Evolutionary conservation across 2,113 vertebrate species (phyloP).

Genomic region (Odocoileus hemionus): DNA sequence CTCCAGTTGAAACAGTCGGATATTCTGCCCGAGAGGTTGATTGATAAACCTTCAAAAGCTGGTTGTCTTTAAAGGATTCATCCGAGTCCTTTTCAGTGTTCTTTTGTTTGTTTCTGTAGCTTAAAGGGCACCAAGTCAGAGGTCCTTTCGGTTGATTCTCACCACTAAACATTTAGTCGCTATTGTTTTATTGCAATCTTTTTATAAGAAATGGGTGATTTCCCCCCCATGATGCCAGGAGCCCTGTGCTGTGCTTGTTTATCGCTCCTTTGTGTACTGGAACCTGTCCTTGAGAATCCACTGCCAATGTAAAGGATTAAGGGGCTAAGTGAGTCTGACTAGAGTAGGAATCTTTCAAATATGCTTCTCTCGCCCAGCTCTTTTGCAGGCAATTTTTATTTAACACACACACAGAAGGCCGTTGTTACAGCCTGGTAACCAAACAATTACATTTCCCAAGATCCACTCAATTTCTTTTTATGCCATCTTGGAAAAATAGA

Average conservation of each 20-base stretch:
- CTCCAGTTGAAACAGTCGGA: neutral
- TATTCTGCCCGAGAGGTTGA: neutral
- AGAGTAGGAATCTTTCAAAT: conserved; percentile 78
- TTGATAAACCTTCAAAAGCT: conserved; percentile 55
- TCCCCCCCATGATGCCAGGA: conserved; percentile 66
- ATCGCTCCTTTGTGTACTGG: conserved; percentile 75
- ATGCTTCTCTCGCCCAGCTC: conserved; percentile 63
- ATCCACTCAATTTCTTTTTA: conserved; percentile 53
- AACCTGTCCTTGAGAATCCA: conserved; percentile 74
- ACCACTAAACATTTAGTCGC: conserved; percentile 58
- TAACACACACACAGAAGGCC: conserved; percentile 1
- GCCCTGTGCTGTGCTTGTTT: conserved; percentile 77
- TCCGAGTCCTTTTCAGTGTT: neutral
- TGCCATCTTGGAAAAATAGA: conserved; percentile 24
- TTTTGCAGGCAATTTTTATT: conserved; percentile 79
- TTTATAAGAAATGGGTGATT: conserved; percentile 74
- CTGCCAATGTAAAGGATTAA: conserved; percentile 83
- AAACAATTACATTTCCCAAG: conserved; percentile 67
- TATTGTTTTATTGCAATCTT: conserved; percentile 78
- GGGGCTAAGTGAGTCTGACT: conserved; percentile 80
- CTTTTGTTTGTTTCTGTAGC: conserved; percentile 14
- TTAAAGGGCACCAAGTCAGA: conserved; percentile 52
- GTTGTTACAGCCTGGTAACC: conserved; percentile 41
- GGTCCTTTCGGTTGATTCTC: conserved; percentile 67
- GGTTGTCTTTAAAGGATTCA: conserved; percentile 48